Base-by-base conservation (phyloP, 37 sponge, comb jelly and placozoan genomes). In the Corticium candelabrum region DNA sequence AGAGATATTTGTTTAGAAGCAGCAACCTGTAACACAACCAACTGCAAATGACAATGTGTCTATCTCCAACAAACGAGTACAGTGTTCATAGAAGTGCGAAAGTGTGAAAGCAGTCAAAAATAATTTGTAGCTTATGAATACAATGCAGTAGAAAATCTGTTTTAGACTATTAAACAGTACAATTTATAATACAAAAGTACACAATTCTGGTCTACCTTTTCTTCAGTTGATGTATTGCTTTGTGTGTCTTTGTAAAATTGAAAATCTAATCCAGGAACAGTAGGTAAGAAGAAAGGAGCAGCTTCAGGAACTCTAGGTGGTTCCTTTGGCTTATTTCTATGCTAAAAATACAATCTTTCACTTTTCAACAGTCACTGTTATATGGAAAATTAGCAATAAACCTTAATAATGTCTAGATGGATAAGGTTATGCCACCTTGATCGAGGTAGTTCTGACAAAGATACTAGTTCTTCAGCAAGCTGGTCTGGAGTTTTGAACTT, bases 211-310 rank as follows among this genome's bases (percentile, higher is more conserved):
- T 50, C 62, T 50, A 50, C 62, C 62, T 50, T 50, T 50, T 50
- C 15, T 50, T 11, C 21, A 21, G 11, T 11, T 50, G 62, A 50
- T 21, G 62, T 21, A 21, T 50, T 50, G 62, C 21, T 21, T 50
- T 50, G 34, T 37, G 33, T 73, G 34, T 68, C 72, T 4, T 69
- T 1, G 3, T 43, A 62, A 77, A 82, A 82, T 68, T 74, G 74
- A 2, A 79, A 73, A 30, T 76, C 77, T 39, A 90, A 82, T 7
- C 91, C 97, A 11, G 89, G 84, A 1, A 80, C 74, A 32, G 97
- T 96, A 11, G 89, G 89, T 3, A 97, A 79, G 80, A 97, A 97
- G 85, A 97, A 97, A 3, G 99, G 99, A 0, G 90, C 95, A 21
- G 83, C 78, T 67, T 91, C 89, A 1, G 87, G 87, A 2, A 70